These are phyloP conservation scores for Lemur catta DNA, from an alignment of 2,797 vertebrate genomes.

Conservation along the genomic window DNA sequence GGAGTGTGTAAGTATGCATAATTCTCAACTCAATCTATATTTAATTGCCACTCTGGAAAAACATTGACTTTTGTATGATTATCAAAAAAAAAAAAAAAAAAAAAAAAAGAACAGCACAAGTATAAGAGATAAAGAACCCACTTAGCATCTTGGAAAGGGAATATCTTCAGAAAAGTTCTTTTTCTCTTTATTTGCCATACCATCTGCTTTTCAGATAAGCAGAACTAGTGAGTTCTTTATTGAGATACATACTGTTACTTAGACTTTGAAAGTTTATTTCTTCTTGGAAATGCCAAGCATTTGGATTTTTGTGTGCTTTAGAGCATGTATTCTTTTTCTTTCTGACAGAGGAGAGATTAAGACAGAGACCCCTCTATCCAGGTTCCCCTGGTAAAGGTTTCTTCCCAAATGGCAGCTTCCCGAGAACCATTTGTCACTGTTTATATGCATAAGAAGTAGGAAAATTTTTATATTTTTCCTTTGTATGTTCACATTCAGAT, in stretches of 20 bases:
- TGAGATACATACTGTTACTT: constrained; percentile 50
- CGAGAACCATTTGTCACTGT: constrained; percentile 14
- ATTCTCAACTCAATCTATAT: constrained; percentile 36
- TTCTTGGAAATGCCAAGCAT: constrained; percentile 39
- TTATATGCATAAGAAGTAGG: constrained; percentile 8
- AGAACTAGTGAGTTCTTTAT: constrained; percentile 45
- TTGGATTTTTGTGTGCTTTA: constrained; percentile 24
- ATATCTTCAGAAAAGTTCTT: constrained; percentile 23
- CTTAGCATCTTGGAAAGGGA: constrained; percentile 49
- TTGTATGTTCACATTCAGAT: constrained; percentile 67
- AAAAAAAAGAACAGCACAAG: not conserved
- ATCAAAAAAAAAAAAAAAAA: not conserved
- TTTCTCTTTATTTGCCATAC: constrained; percentile 42
- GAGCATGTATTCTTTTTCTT: not conserved
- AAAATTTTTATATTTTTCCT: constrained; percentile 39
- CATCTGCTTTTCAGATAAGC: constrained; percentile 62
- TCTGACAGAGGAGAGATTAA: constrained; percentile 15
- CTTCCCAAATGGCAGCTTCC: not conserved
- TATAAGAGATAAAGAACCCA: constrained; percentile 20
- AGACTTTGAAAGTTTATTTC: constrained; percentile 55
- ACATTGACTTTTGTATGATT: constrained; percentile 36
- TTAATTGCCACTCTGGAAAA: constrained; percentile 58
- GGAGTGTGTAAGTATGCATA: not conserved
- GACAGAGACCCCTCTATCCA: not conserved
- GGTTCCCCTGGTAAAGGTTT: not conserved